Evolutionary conservation across 2,797 vertebrate species (phyloP).

Genomic region (Mycteria americana): DNA sequence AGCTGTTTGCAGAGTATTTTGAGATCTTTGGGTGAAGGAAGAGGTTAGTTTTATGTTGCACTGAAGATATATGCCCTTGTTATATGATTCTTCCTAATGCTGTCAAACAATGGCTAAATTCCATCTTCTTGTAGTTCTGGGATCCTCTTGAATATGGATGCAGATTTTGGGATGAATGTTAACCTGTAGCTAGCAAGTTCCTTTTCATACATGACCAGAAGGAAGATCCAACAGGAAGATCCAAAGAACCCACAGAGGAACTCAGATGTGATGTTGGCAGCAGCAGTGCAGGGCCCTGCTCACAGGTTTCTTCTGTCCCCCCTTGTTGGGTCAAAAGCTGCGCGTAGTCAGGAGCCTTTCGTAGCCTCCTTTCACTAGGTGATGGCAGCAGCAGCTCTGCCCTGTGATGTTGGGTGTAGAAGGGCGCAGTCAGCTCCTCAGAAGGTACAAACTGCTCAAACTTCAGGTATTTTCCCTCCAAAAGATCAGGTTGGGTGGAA

Average conservation of each 20-base stretch:
- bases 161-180: neutral
- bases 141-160: neutral
- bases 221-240: neutral
- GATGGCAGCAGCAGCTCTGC: neutral
- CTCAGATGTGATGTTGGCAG: neutral
- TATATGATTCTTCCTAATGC: neutral
- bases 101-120: neutral
- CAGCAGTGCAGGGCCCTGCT: neutral
- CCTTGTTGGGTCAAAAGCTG: accelerated
- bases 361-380: neutral
- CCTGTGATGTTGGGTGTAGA: neutral
- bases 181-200: neutral
- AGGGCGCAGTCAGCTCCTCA: neutral
- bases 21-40: neutral
- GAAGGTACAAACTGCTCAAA: neutral
- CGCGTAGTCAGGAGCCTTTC: neutral
- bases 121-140: neutral
- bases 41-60: neutral
- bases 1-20: neutral
- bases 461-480: neutral
- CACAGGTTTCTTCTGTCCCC: neutral
- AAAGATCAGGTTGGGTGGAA: neutral
- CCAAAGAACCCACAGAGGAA: neutral
- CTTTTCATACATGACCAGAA: neutral
- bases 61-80: neutral